phyloP scores from a whole-genome alignment of 1,140 invertebrate species.

The Anastrepha obliqua region DNA sequence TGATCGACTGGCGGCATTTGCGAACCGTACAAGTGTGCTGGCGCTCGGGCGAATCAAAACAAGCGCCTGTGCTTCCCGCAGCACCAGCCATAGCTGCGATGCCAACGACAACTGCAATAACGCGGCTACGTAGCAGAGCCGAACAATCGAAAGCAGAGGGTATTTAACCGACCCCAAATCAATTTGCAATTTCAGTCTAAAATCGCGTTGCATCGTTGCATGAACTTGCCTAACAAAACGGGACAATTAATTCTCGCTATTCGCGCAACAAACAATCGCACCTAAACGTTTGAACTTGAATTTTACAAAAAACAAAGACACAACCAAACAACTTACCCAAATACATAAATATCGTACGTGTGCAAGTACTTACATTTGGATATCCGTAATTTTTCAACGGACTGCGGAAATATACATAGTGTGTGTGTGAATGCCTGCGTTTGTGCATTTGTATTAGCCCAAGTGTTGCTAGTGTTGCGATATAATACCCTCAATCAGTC shows the following conservation, averaged over 20 bases:
- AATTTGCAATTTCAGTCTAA: slow-evolving; percentile 75
- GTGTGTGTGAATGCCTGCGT: not conserved
- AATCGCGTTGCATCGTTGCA: slow-evolving; percentile 74
- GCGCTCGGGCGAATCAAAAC: slow-evolving; percentile 5
- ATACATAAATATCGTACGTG: not conserved
- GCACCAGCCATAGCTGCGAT: not conserved
- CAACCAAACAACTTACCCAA: not conserved
- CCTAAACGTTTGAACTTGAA: slow-evolving; percentile 54
- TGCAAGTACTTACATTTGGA: not conserved
- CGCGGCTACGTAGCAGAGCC: slow-evolving; percentile 58
- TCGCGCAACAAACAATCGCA: not conserved
- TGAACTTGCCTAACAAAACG: slow-evolving; percentile 62
- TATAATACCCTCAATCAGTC: slow-evolving; percentile 42
- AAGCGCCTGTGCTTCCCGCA: slow-evolving; percentile 37
- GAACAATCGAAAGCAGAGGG: slow-evolving; percentile 72
- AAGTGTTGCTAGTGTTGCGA: not conserved
- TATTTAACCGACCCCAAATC: slow-evolving; percentile 75
- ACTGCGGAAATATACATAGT: not conserved
- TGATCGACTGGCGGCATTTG: slow-evolving; percentile 15
- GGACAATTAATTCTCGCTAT: not conserved
- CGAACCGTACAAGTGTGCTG: slow-evolving; percentile 2
- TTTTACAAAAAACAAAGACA: not conserved
- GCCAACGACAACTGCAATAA: not conserved
- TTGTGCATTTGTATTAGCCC: not conserved
- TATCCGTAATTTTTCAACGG: not conserved